Evolutionary conservation across 2,888 invertebrate genomes (phyloP), one percentile per base, ranked within the genome.

Genomic region (Meganola albula): DNA sequence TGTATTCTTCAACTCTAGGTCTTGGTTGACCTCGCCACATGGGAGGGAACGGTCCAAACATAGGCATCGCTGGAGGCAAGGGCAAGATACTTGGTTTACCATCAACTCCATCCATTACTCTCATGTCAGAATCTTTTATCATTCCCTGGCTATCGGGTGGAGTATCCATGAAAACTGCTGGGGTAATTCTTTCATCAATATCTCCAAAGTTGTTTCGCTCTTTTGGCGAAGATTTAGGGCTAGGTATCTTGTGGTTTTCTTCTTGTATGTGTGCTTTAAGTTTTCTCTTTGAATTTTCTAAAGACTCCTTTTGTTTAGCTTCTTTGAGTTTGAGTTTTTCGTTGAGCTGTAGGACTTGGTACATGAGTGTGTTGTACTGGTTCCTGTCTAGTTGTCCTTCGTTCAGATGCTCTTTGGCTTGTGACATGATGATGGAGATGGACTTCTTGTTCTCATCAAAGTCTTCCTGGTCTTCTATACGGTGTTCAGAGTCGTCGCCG

Each of bases 381-480:
- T 89, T 90, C 59, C 91, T 90, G 29, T 92, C 91, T 36, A 95
- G 89, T 25, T 89, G 89, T 1, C 95, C 94, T 30, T 90, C 90
- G 42, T 90, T 91, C 40, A 92, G 89, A 53, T 93, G 90, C 53
- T 93, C 92, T 38, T 94, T 93, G 1, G 96, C 96, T 58, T 94
- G 93, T 6, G 90, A 89, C 64, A 95, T 91, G 37, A 95, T 94
- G 24, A 92, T 91, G 38, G 93, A 91, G 51, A 93, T 91, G 34
- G 91, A 91, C 38, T 89, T 88, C 45, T 91, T 89, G 44, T 88
- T 86, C 35, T 88, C 87, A 37, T 89, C 88, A 39, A 88, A 87
- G 10, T 87, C 78, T 24, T 74, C 86, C 1, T 76, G 63, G 34
- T 76, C 82, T 34, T 88, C 79, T 1, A 76, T 74, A 27, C 87